Evolutionary conservation across 2,888 invertebrate species (phyloP).

Genomic region (Pseudanteris insignis): DNA sequence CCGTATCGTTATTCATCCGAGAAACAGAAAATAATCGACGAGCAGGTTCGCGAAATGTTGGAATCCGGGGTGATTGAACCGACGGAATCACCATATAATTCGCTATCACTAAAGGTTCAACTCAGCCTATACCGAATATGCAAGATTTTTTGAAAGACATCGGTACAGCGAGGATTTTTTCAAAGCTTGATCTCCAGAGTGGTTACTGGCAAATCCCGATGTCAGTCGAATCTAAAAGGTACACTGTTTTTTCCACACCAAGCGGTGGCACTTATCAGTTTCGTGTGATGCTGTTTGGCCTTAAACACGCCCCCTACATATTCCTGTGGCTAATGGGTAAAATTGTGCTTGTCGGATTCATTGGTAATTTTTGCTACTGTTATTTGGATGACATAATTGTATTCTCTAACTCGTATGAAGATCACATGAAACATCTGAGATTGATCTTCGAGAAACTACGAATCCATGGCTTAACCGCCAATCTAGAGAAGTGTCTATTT

Average conservation of each 20-base stretch:
- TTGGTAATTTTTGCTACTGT: slow-evolving; percentile 31
- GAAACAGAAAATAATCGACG: slow-evolving; percentile 33
- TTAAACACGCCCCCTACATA: slow-evolving; percentile 7
- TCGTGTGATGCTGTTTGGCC: slow-evolving; percentile 1
- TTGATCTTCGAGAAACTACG: slow-evolving; percentile 41
- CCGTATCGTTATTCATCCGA: slow-evolving; percentile 34
- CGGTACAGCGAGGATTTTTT: neutral
- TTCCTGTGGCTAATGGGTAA: slow-evolving; percentile 35
- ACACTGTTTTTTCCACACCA: slow-evolving; percentile 1
- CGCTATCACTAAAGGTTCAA: neutral
- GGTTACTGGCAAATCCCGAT: slow-evolving; percentile 9
- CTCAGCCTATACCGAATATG: slow-evolving; percentile 1
- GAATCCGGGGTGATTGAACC: slow-evolving; percentile 6
- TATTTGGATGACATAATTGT: slow-evolving; percentile 54
- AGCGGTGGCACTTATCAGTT: neutral
- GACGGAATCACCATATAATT: slow-evolving; percentile 1
- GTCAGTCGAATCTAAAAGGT: neutral
- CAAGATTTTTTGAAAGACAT: slow-evolving; percentile 5
- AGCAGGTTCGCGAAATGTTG: slow-evolving; percentile 13
- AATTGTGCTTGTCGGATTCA: slow-evolving; percentile 39
- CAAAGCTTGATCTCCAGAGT: neutral
- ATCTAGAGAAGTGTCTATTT: slow-evolving; percentile 43
- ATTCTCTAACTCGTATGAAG: slow-evolving; percentile 9
- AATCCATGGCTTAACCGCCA: slow-evolving; percentile 21
- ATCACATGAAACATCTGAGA: slow-evolving; percentile 42